Percentiles rank a stretch among this genome's conserved stretches.
Conservation (phyloP, 2,113 vertebrate genomes). For the Amphilophus citrinellus region DNA sequence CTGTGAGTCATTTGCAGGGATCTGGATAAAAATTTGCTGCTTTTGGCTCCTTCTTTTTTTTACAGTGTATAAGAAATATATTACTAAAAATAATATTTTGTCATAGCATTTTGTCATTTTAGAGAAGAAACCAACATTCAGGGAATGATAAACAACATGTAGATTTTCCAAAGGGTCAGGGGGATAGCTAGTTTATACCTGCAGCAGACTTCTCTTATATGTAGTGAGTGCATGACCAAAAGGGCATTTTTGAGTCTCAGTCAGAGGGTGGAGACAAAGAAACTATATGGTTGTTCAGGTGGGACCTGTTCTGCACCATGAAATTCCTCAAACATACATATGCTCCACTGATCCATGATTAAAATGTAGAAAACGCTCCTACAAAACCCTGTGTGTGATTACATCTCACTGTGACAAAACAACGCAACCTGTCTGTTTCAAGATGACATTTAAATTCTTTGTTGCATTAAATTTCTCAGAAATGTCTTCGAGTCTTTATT, state of each 20-base stretch:
- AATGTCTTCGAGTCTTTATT: neutral
- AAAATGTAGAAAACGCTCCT: neutral
- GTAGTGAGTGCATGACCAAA: neutral
- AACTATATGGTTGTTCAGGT: neutral
- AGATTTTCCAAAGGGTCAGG: neutral
- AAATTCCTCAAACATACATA: neutral
- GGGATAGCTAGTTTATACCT: neutral
- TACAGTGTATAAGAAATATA: neutral
- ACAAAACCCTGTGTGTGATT: neutral
- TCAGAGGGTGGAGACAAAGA: neutral
- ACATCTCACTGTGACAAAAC: neutral
- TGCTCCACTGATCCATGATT: neutral
- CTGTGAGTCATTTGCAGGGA: neutral
- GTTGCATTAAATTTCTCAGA: neutral
- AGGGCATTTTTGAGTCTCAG: neutral
- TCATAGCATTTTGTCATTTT: neutral
- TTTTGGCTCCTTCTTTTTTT: neutral
- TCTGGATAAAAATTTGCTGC: neutral
- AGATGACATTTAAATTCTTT: neutral
- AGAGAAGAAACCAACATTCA: constrained; percentile 5
- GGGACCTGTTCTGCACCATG: neutral
- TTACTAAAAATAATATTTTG: neutral
- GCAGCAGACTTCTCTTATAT: neutral
- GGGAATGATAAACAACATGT: neutral
- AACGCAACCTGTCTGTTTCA: neutral